Evolutionary conservation across 2,888 invertebrate genomes (phyloP).

Genomic region (Stictocephala bisonia): DNA sequence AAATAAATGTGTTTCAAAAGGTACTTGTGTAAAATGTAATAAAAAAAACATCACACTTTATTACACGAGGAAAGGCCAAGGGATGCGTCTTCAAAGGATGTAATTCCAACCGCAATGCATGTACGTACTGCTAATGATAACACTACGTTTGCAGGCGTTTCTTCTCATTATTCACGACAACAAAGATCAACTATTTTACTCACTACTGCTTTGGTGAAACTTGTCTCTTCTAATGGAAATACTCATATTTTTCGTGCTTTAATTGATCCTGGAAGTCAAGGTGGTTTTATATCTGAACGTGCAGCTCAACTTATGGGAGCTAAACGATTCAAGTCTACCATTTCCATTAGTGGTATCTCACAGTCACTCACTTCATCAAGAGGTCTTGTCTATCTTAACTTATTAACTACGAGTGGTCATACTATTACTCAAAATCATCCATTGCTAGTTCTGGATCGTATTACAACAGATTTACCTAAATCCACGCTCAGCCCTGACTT

Average conservation of each 20-base stretch:
- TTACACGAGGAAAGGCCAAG: neutral
- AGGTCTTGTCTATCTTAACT: neutral
- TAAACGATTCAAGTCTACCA: neutral
- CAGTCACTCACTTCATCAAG: neutral
- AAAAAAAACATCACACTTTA: neutral
- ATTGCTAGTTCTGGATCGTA: neutral
- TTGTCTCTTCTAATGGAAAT: neutral
- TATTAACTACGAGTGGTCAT: neutral
- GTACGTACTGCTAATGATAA: neutral
- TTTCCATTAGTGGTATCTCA: neutral
- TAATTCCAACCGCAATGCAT: neutral
- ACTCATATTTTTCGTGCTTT: slow-evolving; percentile 2
- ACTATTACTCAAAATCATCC: neutral
- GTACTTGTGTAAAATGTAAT: neutral
- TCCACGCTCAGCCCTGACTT: neutral
- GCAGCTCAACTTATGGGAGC: neutral
- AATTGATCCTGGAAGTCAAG: neutral
- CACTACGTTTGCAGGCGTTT: neutral
- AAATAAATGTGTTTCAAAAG: neutral
- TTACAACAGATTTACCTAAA: neutral
- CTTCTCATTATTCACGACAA: neutral
- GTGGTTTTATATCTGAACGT: neutral
- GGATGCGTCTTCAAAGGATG: neutral
- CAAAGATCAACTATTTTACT: neutral
- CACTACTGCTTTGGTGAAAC: neutral